Evolutionary conservation across 2,888 invertebrate genomes (phyloP), one percentile per base, ranked within the genome.

Genomic region (Apamea epomidion): DNA sequence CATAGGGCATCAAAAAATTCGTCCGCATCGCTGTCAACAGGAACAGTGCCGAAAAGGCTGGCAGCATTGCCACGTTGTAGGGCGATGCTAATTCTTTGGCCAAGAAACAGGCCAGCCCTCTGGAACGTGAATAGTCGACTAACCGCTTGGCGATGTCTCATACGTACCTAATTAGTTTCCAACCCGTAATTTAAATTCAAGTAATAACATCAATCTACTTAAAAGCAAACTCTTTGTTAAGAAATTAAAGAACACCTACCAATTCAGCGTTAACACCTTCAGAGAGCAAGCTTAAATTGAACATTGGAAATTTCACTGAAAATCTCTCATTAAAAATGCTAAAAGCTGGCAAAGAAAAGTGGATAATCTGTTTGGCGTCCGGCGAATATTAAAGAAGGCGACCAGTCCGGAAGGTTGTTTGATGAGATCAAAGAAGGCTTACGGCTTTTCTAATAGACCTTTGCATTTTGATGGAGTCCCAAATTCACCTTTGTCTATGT

Each of bases 341-440:
- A 94, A 95, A 72, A 95, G 93, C 94, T 90, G 91, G 92, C 92
- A 92, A 95, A 94, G 94, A 95, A 94, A 95, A 96, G 95, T 95
- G 94, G 94, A 94, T 96, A 96, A 96, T 96, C 95, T 95, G 94
- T 94, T 94, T 93, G 92, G 92, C 94, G 93, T 95, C 94, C 91
- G 92, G 93, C 92, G 94, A 95, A 94, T 93, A 94, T 96, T 95
- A 95, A 94, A 94, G 95, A 94, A 94, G 93, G 92, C 93, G 92
- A 91, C 92, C 91, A 91, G 88, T 89, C 91, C 93, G 92, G 93
- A 93, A 94, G 92, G 92, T 92, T 93, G 94, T 94, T 94, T 93
- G 93, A 93, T 90, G 90, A 94, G 95, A 96, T 96, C 95, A 96
- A 96, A 96, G 94, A 92, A 93, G 93, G 93, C 92, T 92, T 89